A percentile compares a stretch with the other conserved stretches of the same genome.
phyloP scores from a whole-genome alignment of 2,888 invertebrate genomes.

The Cheilosia vernalis region DNA sequence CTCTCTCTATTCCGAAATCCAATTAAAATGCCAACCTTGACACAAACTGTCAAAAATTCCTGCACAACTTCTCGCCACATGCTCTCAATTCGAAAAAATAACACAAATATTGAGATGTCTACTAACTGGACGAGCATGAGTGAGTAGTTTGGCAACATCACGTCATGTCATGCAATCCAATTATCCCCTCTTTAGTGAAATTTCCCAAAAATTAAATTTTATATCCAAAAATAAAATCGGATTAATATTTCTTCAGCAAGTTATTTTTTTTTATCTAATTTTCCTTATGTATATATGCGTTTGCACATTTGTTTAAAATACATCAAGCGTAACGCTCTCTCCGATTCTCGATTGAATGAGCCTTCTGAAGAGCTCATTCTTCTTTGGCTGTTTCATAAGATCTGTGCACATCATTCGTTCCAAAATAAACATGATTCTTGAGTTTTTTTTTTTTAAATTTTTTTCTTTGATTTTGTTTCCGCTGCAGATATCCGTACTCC shows the following conservation, averaged over 20 bases:
- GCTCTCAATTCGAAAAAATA: constrained; percentile 7
- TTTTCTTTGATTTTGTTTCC: constrained; percentile 28
- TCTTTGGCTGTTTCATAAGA: constrained; percentile 30
- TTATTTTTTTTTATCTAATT: not conserved
- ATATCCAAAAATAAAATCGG: constrained; percentile 53
- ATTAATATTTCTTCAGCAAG: constrained; percentile 24
- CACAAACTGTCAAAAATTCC: constrained; percentile 14
- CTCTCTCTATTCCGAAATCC: not conserved
- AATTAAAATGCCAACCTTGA: constrained; percentile 53
- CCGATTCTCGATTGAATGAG: constrained; percentile 43
- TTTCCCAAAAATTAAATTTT: constrained; percentile 36
- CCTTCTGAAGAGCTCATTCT: constrained; percentile 40
- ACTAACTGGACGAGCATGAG: constrained; percentile 6
- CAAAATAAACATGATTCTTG: constrained; percentile 66
- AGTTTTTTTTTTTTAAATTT: constrained; percentile 17
- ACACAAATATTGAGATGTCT: constrained; percentile 25
- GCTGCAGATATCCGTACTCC: constrained; percentile 44
- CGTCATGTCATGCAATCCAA: constrained; percentile 15
- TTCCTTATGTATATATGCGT: constrained; percentile 12
- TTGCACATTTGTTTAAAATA: constrained; percentile 45
- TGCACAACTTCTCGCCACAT: constrained; percentile 13
- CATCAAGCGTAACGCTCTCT: constrained; percentile 39
- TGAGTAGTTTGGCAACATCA: constrained; percentile 26
- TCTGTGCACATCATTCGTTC: constrained; percentile 67
- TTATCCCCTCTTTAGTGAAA: constrained; percentile 4